These are phyloP conservation scores for Solenopsis invicta DNA, from an alignment of 1,140 invertebrate genomes.

Conservation along the genomic window DNA sequence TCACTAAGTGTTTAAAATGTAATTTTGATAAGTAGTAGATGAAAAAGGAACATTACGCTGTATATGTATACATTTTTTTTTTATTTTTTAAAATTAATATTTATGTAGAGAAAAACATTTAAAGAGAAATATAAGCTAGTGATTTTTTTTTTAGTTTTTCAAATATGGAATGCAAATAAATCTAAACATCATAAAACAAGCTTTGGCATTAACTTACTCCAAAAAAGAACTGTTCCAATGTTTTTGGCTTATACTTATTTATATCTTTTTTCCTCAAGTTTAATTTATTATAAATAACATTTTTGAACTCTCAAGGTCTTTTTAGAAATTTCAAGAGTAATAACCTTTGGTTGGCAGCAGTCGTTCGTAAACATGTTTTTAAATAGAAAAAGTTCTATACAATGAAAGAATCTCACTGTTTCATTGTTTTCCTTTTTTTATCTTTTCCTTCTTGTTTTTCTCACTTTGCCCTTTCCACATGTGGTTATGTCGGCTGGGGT, in stretches of 20 bases:
- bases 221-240: neutral
- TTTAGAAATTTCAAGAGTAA: neutral
- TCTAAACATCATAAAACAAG: neutral
- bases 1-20: neutral
- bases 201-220: neutral
- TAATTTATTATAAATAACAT: constrained; percentile 6
- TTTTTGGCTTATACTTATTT: neutral
- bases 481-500: neutral
- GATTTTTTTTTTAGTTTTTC: neutral
- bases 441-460: no score
- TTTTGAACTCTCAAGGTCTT: no score
- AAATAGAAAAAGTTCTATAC: neutral
- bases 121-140: neutral
- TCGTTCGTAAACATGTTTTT: neutral
- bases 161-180: neutral
- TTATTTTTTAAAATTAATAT: constrained; percentile 9
- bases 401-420: neutral
- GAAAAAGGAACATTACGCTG: neutral
- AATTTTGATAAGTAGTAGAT: neutral
- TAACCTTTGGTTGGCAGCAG: no score
- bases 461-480: neutral
- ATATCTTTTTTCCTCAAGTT: neutral
- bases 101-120: neutral
- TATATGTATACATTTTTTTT: neutral
- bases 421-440: neutral